Evolutionary conservation across 2,888 invertebrate genomes (phyloP).

Genomic region (Amblyjoppa fuscipennis): DNA sequence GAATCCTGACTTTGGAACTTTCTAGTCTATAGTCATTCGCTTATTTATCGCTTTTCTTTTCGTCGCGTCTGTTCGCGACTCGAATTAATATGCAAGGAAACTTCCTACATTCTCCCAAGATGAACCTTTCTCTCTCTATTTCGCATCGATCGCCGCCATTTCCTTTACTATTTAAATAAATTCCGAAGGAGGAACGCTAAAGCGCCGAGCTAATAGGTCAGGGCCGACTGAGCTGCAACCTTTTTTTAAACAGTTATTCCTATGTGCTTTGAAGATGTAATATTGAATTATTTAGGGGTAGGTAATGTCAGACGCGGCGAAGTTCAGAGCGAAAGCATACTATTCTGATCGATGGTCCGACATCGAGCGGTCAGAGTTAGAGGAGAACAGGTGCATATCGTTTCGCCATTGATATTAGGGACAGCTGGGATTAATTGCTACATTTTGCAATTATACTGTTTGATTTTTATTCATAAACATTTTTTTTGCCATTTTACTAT

Average conservation of each 20-base stretch:
- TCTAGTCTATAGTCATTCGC: background rate
- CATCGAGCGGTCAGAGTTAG: background rate
- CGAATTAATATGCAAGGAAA: background rate
- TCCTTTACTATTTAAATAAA: slow-evolving; percentile 49
- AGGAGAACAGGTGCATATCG: background rate
- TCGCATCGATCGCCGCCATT: slow-evolving; percentile 25
- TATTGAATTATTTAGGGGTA: slow-evolving; percentile 52
- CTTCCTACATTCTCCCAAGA: background rate
- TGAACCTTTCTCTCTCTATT: background rate
- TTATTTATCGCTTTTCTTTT: background rate
- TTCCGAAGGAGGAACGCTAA: slow-evolving; percentile 33
- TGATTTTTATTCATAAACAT: too few relatives aligned
- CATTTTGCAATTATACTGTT: background rate
- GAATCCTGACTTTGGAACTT: background rate
- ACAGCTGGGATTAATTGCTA: background rate
- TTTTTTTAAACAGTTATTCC: slow-evolving; percentile 41
- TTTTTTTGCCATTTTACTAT: too few relatives aligned
- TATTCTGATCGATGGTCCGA: slow-evolving; percentile 33
- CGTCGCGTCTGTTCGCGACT: background rate
- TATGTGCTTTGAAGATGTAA: slow-evolving; percentile 6
- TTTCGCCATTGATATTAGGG: background rate
- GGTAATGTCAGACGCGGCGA: slow-evolving; percentile 44
- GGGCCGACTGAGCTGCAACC: slow-evolving; percentile 40
- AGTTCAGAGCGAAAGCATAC: slow-evolving; percentile 39
- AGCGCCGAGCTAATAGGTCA: slow-evolving; percentile 56